These are phyloP conservation scores for Bergia sp. DNA, from an alignment of 92 coral and sea anemone genomes.

Conservation along the genomic window DNA sequence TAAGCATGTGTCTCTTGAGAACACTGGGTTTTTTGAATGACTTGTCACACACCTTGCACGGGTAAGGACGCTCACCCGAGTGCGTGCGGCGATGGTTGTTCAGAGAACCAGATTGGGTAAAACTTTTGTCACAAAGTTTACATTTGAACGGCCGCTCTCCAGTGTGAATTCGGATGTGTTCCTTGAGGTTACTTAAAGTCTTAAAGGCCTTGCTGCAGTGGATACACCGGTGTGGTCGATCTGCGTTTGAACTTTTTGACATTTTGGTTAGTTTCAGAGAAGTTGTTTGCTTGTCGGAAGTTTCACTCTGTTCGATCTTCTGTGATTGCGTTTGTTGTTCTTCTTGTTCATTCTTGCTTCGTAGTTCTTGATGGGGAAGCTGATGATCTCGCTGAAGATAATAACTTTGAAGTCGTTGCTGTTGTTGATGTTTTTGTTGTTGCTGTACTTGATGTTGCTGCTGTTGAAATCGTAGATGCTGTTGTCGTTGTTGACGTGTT, in stretches of 20 bases:
- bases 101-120: slow-evolving; percentile 15
- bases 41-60: slow-evolving; percentile 23
- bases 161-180: not conserved
- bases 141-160: slow-evolving; percentile 12
- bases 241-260: not conserved
- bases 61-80: not conserved
- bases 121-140: not conserved
- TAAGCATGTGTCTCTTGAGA: not conserved
- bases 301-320: not conserved
- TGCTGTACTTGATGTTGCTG: not conserved
- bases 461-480: not conserved
- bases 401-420: not conserved
- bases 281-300: not conserved
- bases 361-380: not conserved
- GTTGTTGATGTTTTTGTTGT: not conserved
- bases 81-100: not conserved
- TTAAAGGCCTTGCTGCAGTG: slow-evolving; percentile 1
- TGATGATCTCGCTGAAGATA: not conserved
- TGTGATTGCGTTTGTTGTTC: not conserved
- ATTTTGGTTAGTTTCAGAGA: too few species aligned
- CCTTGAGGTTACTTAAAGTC: not conserved
- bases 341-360: too few species aligned
- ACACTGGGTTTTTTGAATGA: slow-evolving; percentile 8
- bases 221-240: not conserved
- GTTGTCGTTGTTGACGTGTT: not conserved